Evolutionary conservation across 64 coral and sea anemone species (phyloP).

Genomic region (Catalaphyllia jardinei): DNA sequence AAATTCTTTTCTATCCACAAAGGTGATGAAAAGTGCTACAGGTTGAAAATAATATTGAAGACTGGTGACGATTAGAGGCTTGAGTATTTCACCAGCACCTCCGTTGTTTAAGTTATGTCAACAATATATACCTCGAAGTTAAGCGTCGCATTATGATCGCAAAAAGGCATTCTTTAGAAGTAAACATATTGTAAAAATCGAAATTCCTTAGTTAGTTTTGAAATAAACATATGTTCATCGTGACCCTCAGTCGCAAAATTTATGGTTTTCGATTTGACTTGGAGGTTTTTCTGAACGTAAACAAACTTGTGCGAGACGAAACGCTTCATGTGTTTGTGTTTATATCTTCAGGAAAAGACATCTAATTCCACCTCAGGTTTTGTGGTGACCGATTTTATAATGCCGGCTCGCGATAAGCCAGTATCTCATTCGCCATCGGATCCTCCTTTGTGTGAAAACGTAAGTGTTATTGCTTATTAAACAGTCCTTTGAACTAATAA

Average conservation of each 20-base stretch:
- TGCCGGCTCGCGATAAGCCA: slow-evolving; percentile 76
- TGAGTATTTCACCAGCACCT: not conserved
- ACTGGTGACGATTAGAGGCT: not conserved
- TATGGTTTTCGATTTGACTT: not conserved
- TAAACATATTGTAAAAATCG: not conserved
- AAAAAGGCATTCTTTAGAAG: not conserved
- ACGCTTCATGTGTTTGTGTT: not conserved
- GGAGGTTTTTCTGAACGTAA: slow-evolving; percentile 8
- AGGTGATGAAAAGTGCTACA: not conserved
- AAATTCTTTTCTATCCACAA: not conserved
- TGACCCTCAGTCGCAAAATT: too few relatives aligned
- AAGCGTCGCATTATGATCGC: not conserved
- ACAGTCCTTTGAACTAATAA: not conserved
- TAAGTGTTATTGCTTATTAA: slow-evolving; percentile 48
- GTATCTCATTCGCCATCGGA: slow-evolving; percentile 78
- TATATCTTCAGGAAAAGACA: slow-evolving; percentile 44
- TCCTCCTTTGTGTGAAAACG: slow-evolving; percentile 77
- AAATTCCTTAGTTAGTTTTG: too few relatives aligned
- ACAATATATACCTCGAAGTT: not conserved
- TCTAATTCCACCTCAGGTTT: slow-evolving; percentile 24
- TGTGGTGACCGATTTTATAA: slow-evolving; percentile 62
- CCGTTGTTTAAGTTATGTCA: slow-evolving; percentile 29
- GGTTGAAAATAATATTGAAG: not conserved
- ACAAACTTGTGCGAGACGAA: slow-evolving; percentile 28
- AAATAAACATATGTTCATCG: too few relatives aligned